A percentile compares a stretch with the other conserved stretches of the same genome.
These are phyloP conservation scores for Melanaphis sacchari DNA, from an alignment of 1,140 invertebrate species.

Conservation along the genomic window DNA sequence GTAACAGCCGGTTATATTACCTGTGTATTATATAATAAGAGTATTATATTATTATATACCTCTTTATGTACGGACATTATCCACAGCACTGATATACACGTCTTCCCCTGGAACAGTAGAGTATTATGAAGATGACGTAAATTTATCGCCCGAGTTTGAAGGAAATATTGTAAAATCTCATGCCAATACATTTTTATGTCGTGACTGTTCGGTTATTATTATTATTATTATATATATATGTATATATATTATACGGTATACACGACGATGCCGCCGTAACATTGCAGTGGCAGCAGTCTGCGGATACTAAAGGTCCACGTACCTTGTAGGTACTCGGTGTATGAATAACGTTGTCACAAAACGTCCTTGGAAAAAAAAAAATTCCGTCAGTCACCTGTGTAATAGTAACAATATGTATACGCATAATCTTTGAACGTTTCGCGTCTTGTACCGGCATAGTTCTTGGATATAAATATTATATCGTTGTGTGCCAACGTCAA, in stretches of 20 bases:
- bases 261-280: background rate
- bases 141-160: constrained; percentile 31
- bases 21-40: background rate
- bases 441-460: background rate
- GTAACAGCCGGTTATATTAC: background rate
- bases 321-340: background rate
- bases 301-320: constrained; percentile 21
- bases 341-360: constrained; percentile 35
- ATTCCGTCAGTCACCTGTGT: background rate
- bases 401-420: background rate
- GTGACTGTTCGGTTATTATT: constrained; percentile 30
- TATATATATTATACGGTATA: background rate
- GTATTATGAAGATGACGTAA: constrained; percentile 25
- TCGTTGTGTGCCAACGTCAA: background rate
- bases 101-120: background rate
- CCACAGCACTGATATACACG: background rate
- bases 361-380: constrained; percentile 7
- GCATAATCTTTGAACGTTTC: background rate
- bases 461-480: constrained; percentile 2
- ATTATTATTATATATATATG: background rate
- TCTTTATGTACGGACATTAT: background rate
- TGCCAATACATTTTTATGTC: constrained; percentile 39
- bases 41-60: background rate
- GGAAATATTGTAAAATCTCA: constrained; percentile 34
- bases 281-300: background rate